These are phyloP conservation scores for Galerucella nymphaeae DNA, from an alignment of 2,888 invertebrate species.

Conservation along the genomic window DNA sequence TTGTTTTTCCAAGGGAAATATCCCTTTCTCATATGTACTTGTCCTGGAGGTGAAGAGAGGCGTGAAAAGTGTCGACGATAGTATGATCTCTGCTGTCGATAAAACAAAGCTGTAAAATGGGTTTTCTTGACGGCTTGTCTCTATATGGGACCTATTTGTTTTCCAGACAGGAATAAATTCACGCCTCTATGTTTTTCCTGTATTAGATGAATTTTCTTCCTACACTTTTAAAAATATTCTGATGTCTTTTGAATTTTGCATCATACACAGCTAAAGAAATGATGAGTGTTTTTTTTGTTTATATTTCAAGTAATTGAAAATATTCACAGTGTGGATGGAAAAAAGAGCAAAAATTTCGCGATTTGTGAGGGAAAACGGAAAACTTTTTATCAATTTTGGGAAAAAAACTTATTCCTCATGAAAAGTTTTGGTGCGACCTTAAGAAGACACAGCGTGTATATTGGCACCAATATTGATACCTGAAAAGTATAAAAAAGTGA, in stretches of 20 bases:
- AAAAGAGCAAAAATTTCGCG: no score
- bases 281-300: neutral
- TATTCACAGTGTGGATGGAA: neutral
- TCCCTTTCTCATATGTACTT: conserved; percentile 50
- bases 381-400: no score
- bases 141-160: conserved; percentile 33
- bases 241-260: neutral
- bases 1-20: conserved; percentile 27
- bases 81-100: conserved; percentile 44
- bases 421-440: no score
- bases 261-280: neutral
- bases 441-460: no score
- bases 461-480: no score
- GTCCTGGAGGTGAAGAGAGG: conserved; percentile 43
- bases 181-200: conserved; percentile 15
- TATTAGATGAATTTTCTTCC: conserved; percentile 4
- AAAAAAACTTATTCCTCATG: no score
- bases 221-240: neutral
- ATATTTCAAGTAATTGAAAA: neutral
- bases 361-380: no score
- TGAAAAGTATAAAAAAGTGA: no score
- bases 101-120: conserved; percentile 40
- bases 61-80: conserved; percentile 45
- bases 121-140: conserved; percentile 29
- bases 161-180: conserved; percentile 29